Conservation (phyloP, 2,113 vertebrate genomes). For the Scophthalmus maximus region DNA sequence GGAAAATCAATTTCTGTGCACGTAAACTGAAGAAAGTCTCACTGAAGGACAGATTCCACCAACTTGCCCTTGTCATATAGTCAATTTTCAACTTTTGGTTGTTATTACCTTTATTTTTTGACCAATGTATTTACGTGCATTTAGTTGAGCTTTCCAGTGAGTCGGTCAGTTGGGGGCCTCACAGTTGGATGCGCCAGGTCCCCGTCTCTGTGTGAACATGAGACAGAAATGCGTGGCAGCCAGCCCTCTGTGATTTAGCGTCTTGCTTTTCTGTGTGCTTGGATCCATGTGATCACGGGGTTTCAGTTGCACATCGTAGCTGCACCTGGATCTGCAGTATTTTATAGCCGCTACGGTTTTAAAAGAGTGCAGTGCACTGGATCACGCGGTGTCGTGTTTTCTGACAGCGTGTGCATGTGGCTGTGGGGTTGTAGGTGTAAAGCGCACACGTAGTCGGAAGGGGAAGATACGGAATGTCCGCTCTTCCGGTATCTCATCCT, state of each 20-base stretch:
- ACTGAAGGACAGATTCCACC: neutral
- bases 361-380: constrained; percentile 19
- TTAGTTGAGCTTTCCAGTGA: constrained; percentile 18
- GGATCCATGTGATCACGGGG: constrained; percentile 61
- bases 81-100: neutral
- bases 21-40: neutral
- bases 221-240: constrained; percentile 68
- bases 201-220: constrained; percentile 73
- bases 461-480: constrained; percentile 72
- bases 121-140: neutral
- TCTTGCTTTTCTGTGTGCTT: constrained; percentile 37
- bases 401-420: constrained; percentile 22
- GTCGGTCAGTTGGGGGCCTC: constrained; percentile 28
- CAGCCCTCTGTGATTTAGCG: constrained; percentile 46
- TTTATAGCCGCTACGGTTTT: constrained; percentile 62
- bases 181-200: constrained; percentile 49
- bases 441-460: constrained; percentile 27
- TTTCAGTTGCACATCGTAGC: constrained; percentile 51
- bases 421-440: constrained; percentile 37
- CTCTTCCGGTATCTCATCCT: constrained; percentile 67
- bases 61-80: neutral
- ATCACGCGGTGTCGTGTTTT: constrained; percentile 35
- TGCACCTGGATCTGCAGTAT: constrained; percentile 54
- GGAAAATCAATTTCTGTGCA: neutral
- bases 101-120: neutral